A percentile compares a stretch with the other conserved stretches of the same genome.
phyloP scores from a whole-genome alignment of 2,888 invertebrate species.

The Drosophila kuntzei region DNA sequence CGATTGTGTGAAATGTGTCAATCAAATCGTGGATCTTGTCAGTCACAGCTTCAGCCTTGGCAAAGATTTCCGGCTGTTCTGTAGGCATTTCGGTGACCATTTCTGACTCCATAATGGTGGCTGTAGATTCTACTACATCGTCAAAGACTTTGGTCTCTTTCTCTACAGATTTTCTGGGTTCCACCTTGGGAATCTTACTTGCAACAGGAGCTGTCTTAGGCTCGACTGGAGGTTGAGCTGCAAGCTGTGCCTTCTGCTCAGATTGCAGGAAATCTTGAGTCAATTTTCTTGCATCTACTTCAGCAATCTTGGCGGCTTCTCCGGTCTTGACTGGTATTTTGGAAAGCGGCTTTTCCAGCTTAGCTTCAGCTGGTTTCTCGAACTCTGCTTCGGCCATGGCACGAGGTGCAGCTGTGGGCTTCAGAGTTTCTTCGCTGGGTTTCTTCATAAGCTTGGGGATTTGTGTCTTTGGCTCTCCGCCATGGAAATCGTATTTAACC shows the following conservation, averaged over 20 bases:
- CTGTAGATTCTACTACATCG: slow-evolving; percentile 61
- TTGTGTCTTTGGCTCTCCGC: slow-evolving; percentile 74
- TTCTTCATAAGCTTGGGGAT: slow-evolving; percentile 58
- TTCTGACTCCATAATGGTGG: slow-evolving; percentile 64
- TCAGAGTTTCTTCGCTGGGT: slow-evolving; percentile 55
- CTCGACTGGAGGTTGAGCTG: slow-evolving; percentile 33
- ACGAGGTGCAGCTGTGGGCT: slow-evolving; percentile 72
- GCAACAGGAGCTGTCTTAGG: slow-evolving; percentile 61
- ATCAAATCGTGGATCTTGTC: slow-evolving; percentile 65
- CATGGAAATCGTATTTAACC: slow-evolving; percentile 76
- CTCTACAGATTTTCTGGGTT: slow-evolving; percentile 68
- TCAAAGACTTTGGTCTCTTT: slow-evolving; percentile 61
- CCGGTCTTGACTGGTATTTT: slow-evolving; percentile 69
- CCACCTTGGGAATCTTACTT: slow-evolving; percentile 72
- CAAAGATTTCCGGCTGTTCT: slow-evolving; percentile 52
- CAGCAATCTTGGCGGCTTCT: slow-evolving; percentile 38
- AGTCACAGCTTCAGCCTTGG: slow-evolving; percentile 66
- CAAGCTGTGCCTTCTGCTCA: slow-evolving; percentile 58
- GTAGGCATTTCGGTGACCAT: slow-evolving; percentile 42
- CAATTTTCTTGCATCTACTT: slow-evolving; percentile 60
- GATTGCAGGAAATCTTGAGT: slow-evolving; percentile 69
- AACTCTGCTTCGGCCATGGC: slow-evolving; percentile 56
- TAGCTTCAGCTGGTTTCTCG: slow-evolving; percentile 54
- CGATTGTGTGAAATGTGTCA: slow-evolving; percentile 69
- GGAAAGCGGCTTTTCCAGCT: slow-evolving; percentile 60